These are phyloP conservation scores for Brachionus calyciflorus DNA, from an alignment of 1,140 invertebrate species.

Conservation along the genomic window DNA sequence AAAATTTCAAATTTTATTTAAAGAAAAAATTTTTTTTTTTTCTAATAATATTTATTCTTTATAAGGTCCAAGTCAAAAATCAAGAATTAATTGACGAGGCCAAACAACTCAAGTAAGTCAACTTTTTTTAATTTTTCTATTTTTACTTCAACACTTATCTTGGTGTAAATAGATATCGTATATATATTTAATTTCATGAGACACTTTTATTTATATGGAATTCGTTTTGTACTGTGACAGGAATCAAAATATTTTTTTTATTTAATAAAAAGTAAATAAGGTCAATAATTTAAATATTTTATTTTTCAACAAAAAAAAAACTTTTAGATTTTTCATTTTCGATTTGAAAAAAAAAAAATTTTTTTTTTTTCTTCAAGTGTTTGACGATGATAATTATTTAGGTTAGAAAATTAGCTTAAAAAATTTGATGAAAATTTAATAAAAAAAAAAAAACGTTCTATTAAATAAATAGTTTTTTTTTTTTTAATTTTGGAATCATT, in stretches of 20 bases:
- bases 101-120: slow-evolving; percentile 31
- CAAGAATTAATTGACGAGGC: slow-evolving; percentile 27
- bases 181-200: too few relatives aligned
- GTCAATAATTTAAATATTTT: slow-evolving; percentile 36
- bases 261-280: slow-evolving; percentile 13
- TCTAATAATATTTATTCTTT: background rate
- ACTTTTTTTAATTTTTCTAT: too few relatives aligned
- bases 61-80: slow-evolving; percentile 7
- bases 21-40: background rate
- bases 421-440: slow-evolving; percentile 29
- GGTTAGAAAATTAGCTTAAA: slow-evolving; percentile 31
- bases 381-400: slow-evolving; percentile 31
- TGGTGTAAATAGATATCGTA: too few relatives aligned
- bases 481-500: background rate
- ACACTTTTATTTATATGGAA: too few relatives aligned
- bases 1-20: background rate
- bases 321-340: too few relatives aligned
- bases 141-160: too few relatives aligned
- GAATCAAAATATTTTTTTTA: too few relatives aligned
- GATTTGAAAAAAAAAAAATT: too few relatives aligned
- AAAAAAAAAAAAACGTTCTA: slow-evolving; percentile 6
- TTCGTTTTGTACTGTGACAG: background rate
- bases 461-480: background rate
- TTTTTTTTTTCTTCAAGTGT: too few relatives aligned
- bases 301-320: too few relatives aligned